These are phyloP conservation scores for Junonia oenone DNA, from an alignment of 2,888 invertebrate genomes.

Conservation along the genomic window DNA sequence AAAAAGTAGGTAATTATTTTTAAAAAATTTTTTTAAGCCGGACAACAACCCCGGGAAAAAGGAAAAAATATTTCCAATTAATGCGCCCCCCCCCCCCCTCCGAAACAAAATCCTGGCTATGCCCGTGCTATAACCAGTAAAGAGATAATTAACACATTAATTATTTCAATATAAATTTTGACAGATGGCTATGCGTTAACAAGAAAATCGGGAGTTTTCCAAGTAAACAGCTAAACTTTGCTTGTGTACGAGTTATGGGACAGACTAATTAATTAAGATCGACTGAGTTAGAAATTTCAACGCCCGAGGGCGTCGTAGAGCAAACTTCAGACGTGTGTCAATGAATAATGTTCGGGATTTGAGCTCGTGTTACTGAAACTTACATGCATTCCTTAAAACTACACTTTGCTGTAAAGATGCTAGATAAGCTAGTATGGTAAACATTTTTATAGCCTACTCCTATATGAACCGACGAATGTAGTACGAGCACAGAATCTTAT, in stretches of 20 bases:
- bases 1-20: too few relatives aligned
- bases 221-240: conserved; percentile 8
- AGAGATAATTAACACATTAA: too few relatives aligned
- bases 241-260: conserved; percentile 19
- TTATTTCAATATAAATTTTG: background rate
- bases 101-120: too few relatives aligned
- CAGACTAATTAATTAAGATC: conserved; percentile 31
- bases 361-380: background rate
- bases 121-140: too few relatives aligned
- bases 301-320: conserved; percentile 22
- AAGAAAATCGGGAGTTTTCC: conserved; percentile 4
- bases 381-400: background rate
- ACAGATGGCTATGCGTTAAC: background rate
- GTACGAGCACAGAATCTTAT: too few relatives aligned
- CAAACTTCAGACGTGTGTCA: conserved; percentile 22
- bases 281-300: conserved; percentile 28
- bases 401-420: background rate
- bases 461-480: too few relatives aligned
- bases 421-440: too few relatives aligned
- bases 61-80: too few relatives aligned
- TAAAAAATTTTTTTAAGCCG: too few relatives aligned
- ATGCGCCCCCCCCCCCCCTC: too few relatives aligned
- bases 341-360: conserved; percentile 17
- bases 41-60: too few relatives aligned
- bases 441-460: too few relatives aligned